Percentiles rank a stretch among this genome's conserved stretches.
These are phyloP conservation scores for Muntiacus muntjak DNA, from an alignment of 2,113 vertebrate genomes.

Conservation along the genomic window DNA sequence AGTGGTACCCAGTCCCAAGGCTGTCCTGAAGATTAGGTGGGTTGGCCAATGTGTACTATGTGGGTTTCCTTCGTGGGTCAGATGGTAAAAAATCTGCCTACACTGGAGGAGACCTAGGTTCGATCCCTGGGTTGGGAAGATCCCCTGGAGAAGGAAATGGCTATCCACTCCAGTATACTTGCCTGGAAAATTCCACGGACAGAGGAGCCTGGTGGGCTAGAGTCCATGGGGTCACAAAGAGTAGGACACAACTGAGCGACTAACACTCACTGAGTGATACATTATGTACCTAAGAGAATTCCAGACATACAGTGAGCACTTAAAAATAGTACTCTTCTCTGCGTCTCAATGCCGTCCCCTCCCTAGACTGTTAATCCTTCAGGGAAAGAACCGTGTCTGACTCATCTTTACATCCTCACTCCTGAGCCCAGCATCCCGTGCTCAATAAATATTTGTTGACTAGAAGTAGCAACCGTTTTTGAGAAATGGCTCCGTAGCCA, in stretches of 20 bases:
- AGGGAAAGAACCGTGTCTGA: not conserved
- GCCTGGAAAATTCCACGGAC: not conserved
- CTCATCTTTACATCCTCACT: not conserved
- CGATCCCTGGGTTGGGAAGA: not conserved
- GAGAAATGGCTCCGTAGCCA: not conserved
- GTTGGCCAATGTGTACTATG: not conserved
- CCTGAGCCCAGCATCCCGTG: not conserved
- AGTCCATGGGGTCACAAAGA: not conserved
- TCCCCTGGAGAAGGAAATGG: not conserved
- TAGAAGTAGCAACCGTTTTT: not conserved
- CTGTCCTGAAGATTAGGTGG: not conserved
- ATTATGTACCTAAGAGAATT: not conserved
- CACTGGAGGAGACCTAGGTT: not conserved
- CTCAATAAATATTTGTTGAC: not conserved
- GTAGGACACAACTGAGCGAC: rapidly evolving
- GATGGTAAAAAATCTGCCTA: not conserved
- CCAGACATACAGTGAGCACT: not conserved
- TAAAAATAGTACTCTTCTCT: not conserved
- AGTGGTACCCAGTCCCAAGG: not conserved
- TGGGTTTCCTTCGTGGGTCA: not conserved
- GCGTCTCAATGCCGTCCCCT: not conserved
- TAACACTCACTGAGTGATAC: not conserved
- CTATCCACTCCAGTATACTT: not conserved
- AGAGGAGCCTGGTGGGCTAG: not conserved
- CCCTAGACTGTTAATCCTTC: not conserved